Evolutionary conservation across 2,113 vertebrate species (phyloP).

Genomic region (Lutjanus erythropterus): DNA sequence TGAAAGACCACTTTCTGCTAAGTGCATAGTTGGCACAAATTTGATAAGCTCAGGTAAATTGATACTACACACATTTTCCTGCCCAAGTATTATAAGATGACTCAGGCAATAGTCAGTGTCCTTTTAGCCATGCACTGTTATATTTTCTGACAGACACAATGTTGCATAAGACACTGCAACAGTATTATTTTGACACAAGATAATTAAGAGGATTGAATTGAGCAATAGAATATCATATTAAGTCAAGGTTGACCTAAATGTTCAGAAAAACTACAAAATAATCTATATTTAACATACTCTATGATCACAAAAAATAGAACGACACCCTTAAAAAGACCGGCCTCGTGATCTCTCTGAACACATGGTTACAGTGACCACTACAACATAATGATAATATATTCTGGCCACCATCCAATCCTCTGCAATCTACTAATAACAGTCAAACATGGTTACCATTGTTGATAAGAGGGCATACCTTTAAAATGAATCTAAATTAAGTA

Average conservation of each 20-base stretch:
- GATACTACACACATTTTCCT: background rate
- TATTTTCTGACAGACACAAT: background rate
- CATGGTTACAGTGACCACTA: background rate
- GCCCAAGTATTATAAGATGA: no score
- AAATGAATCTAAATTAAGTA: background rate
- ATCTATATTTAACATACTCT: no score
- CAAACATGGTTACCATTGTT: background rate
- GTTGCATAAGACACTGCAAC: no score
- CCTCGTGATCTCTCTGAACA: background rate
- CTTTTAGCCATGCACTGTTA: background rate
- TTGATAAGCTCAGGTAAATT: background rate
- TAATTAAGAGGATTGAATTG: background rate
- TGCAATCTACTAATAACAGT: background rate
- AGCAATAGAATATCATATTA: background rate
- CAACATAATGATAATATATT: background rate
- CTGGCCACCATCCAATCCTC: background rate
- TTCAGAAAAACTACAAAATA: no score
- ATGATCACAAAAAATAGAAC: background rate
- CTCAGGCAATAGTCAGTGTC: rapidly evolving
- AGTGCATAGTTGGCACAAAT: background rate
- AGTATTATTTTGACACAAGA: background rate
- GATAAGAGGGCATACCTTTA: background rate
- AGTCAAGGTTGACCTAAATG: background rate
- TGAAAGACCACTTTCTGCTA: background rate
- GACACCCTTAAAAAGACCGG: background rate